Evolutionary conservation across 2,888 invertebrate genomes (phyloP), one percentile per base, ranked within the genome.

Genomic region (Eilema griseolum): DNA sequence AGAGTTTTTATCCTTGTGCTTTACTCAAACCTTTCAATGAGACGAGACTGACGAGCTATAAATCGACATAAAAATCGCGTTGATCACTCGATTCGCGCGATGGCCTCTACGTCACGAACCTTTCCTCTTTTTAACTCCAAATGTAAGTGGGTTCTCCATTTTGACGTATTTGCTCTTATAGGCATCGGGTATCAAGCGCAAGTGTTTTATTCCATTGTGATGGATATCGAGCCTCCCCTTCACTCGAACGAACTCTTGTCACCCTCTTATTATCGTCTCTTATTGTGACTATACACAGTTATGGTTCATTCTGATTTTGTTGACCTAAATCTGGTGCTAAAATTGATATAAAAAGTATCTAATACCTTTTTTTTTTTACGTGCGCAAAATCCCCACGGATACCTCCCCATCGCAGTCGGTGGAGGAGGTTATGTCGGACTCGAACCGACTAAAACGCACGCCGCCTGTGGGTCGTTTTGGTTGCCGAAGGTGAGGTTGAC

Each of bases 121-220:
- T 5, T 59, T 37, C n/a, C 37, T 24, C 33, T 41, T 59, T 31
- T 66, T 66, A 37, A 33, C 33, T 66, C 23, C 26, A n/a, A 37
- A 26, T 11, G 37, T 41, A 41, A 41, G 24, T 41, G 14, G 23
- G n/a, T 28, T 59, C 26, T 60, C 59, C 41, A 66, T 66, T 24
- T 66, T 26, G n/a, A 60, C 37, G 26, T 60, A 64, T 64, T 71
- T 60, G 33, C 16, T 65, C 33, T 56, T 28, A n/a, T 65, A 65
- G 31, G 23, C 33, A 33, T 75, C 61, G 64, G 64, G 69, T 69
- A 67, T 73, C 41, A 33, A 72, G 24, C 70, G 68, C 72, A 75
- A 73, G 76, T 75, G 61, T 78, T 68, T 71, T 68, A 80, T 79
- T 70, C 64, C 23, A 74, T 80, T 72, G 79, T 77, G 64, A 68